Conservation (phyloP, 1,140 invertebrate genomes). For the Leptopilina boulardi region DNA sequence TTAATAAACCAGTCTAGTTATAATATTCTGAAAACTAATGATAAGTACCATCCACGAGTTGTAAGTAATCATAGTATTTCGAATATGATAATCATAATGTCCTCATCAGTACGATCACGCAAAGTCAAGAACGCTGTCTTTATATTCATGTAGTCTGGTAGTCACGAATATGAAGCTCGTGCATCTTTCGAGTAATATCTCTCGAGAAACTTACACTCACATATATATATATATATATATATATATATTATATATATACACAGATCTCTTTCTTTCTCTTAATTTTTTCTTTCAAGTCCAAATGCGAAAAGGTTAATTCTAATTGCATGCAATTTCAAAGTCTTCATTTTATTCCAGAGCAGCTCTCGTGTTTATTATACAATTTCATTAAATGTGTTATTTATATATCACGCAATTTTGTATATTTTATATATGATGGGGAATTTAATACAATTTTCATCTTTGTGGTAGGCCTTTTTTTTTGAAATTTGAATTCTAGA, state of each 20-base stretch:
- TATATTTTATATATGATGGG: background rate
- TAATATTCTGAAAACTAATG: constrained; percentile 7
- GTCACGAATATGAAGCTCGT: constrained; percentile 23
- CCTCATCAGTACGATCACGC: constrained; percentile 13
- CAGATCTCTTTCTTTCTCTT: background rate
- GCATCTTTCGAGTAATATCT: background rate
- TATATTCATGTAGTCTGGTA: background rate
- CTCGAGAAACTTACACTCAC: constrained; percentile 16
- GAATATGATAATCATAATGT: constrained; percentile 21
- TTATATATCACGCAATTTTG: background rate
- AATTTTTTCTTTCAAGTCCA: background rate
- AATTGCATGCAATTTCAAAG: constrained; percentile 5
- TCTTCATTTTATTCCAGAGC: background rate
- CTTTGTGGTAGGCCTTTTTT: no score
- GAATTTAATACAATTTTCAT: background rate
- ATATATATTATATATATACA: no score
- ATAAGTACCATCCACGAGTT: background rate
- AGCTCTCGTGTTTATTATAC: background rate
- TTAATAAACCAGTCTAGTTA: background rate
- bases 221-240: no score
- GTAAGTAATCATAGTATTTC: constrained; percentile 16
- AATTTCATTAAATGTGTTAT: background rate
- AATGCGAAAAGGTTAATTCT: constrained; percentile 18
- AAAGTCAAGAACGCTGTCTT: constrained; percentile 7
- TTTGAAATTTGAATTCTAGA: no score